Evolutionary conservation across 2,113 vertebrate species (phyloP).

Genomic region (Grallaria varia): DNA sequence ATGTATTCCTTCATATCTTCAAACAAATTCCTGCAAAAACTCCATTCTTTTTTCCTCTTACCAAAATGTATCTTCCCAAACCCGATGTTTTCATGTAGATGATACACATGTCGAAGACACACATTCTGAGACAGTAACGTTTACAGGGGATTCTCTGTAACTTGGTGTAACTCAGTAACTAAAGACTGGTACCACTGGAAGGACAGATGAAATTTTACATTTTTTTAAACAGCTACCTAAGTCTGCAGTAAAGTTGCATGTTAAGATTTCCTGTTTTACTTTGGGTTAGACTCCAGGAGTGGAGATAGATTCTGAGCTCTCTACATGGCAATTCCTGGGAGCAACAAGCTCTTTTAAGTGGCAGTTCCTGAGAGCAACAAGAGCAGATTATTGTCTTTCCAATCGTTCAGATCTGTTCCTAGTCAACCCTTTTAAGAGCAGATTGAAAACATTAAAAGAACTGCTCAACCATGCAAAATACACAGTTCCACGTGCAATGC

Average conservation of each 20-base stretch:
- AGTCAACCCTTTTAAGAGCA: not conserved
- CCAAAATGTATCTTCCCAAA: not conserved
- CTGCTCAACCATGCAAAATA: not conserved
- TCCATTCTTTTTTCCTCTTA: not conserved
- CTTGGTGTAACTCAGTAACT: not conserved
- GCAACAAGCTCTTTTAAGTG: not conserved
- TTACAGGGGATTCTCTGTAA: not conserved
- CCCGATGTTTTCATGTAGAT: not conserved
- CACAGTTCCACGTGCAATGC: accelerated
- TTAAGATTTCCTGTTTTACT: not conserved
- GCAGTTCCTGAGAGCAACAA: not conserved
- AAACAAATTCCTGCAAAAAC: not conserved
- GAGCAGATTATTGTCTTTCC: not conserved
- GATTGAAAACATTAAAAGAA: not conserved
- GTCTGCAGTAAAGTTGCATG: not conserved
- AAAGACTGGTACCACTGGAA: not conserved
- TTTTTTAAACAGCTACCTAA: not conserved
- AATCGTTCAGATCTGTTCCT: not conserved
- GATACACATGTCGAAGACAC: not conserved
- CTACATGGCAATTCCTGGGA: not conserved
- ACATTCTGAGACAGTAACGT: not conserved
- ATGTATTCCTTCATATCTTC: not conserved
- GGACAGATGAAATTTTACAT: not conserved
- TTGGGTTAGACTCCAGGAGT: not conserved
- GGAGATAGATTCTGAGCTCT: not conserved